Base-by-base conservation (phyloP, 2,888 invertebrate species). In the Drosophila rellima region DNA sequence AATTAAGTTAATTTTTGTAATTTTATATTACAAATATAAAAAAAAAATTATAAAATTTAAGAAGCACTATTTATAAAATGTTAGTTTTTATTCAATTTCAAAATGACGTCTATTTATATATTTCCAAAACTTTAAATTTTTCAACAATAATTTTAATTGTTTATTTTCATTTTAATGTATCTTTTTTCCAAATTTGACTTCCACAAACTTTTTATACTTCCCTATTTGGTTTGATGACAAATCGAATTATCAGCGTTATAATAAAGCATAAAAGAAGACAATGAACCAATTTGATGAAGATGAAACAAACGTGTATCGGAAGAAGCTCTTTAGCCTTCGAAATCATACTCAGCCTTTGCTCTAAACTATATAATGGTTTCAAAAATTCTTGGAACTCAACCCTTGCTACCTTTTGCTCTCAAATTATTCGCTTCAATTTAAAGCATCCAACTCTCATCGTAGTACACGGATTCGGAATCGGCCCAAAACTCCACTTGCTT, bases 371-470 rank as follows among this genome's bases (percentile, higher is more conserved):
- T 62, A 63, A 67, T 70, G 70, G 57, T 17, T 39, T n/a, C 51
- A 31, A 51, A 64, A 75, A 69, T 87, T 85, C 84, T 62, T 42
- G 73, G 87, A 85, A 87, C 39, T 64, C 33, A 45, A 26, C 33
- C 47, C 56, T 48, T 33, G 73, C 73, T 68, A 61, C 73, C 68
- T 57, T 69, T 39, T 44, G 39, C 44, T 37, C 48, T 37, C 48
- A 83, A 86, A 83, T 85, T 86, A 86, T 85, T 81, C 87, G 84
- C 71, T 78, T 80, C 71, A 70, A 37, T 70, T 74, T 74, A 70
- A 78, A 66, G 75, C 70, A 31, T 52, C 50, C 55, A n/a, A 67
- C 23, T 35, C 33, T 13, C 4, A 29, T 17, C 26, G 37, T 63
- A 56, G 44, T 52, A 51, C 26, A 44, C 5, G 31, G 37, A 61